Base-by-base conservation (phyloP, 2,113 vertebrate genomes). In the Piaya cayana region DNA sequence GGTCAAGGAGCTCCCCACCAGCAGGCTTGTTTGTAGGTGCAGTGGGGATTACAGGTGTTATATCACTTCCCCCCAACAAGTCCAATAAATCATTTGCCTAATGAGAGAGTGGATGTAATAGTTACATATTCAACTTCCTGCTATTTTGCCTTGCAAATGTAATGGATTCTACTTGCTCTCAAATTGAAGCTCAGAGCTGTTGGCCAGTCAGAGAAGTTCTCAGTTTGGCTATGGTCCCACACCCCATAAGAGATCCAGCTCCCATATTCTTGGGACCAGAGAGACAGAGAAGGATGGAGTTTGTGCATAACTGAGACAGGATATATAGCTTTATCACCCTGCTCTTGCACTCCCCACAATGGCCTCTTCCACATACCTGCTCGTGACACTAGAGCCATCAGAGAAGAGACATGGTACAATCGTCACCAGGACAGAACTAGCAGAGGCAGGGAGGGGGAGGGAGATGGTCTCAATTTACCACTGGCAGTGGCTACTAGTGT, bases 51-150 rank as follows among this genome's bases (percentile, higher is more conserved):
- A 99, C 98, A 69, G 99, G 98, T 72, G 98, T 98, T 97, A 99
- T 98, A 88, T 99, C 99, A 93, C 98, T 99, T 97, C 98, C 98
- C 79, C 99, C 99, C 84, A 99, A 95, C 86, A 99, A 97, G 97
- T 99, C 99, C 98, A 99, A 98, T 95, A 99, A 98, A 97, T 99
- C 99, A 97, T 99, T 99, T 90, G 98, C 99, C 99, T 99, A 96
- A 71, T 86, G 45, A 97, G 30, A 96, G 90, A 91, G 43, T 23
- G 82, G 92, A 70, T 91, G 75, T 37, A 94, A 56, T 17, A 55
- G 71, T 90, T 95, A 96, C 19, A 68, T 70, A 90, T 70, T 84
- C 60, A 84, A 52, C 13, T 9, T 90, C 79, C 76, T 78, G 25
- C 26, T 83, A 34, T 42, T 70, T 94, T 83, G 17, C n/a, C 30